A percentile compares a stretch with the other conserved stretches of the same genome.
phyloP scores from a whole-genome alignment of 2,797 vertebrate genomes.

The Sebastes taczanowskii region DNA sequence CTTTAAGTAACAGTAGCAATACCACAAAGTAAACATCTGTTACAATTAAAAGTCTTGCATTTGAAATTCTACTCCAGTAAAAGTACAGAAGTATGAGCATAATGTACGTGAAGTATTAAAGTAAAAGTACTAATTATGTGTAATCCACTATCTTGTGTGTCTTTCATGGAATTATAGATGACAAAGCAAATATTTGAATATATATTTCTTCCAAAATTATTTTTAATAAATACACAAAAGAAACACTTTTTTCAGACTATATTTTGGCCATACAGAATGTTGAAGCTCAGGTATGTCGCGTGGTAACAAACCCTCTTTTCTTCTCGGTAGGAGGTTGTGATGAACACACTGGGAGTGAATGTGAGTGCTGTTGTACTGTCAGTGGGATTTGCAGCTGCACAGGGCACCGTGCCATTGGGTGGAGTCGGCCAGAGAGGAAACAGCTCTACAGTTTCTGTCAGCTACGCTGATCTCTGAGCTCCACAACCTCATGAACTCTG shows the following conservation, averaged over 20 bases:
- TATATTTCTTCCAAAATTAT: background rate
- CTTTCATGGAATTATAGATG: background rate
- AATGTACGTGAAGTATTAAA: background rate
- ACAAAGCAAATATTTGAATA: background rate
- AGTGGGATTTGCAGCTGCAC: conserved; percentile 68
- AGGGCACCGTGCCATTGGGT: conserved; percentile 77
- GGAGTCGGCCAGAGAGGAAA: conserved; percentile 77
- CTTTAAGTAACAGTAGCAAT: background rate
- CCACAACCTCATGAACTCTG: conserved; percentile 20
- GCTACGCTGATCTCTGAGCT: conserved; percentile 55
- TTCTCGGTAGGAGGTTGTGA: background rate
- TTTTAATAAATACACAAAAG: background rate
- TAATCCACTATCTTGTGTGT: background rate
- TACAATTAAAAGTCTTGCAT: background rate
- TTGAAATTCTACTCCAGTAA: background rate
- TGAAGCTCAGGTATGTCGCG: background rate
- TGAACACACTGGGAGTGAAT: conserved; percentile 2
- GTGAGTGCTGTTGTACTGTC: conserved; percentile 40
- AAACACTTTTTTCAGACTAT: background rate
- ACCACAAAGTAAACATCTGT: background rate
- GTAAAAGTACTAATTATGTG: background rate
- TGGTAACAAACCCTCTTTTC: background rate
- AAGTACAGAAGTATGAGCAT: background rate
- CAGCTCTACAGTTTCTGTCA: conserved; percentile 65
- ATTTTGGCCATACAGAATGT: background rate